Evolutionary conservation across 2,888 invertebrate genomes (phyloP).

Genomic region (Himalopsyche anomala): DNA sequence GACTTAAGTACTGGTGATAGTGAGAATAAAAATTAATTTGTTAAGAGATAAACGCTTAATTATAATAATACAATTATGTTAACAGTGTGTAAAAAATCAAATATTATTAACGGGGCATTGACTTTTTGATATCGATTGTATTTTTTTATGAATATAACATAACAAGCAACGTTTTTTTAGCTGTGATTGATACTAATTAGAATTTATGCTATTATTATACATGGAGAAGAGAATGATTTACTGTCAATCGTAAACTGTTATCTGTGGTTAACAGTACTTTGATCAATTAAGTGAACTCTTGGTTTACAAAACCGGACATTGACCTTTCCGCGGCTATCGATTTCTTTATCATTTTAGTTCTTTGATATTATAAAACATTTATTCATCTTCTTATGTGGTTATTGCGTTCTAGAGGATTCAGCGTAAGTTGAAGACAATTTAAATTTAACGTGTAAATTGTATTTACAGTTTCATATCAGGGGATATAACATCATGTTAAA

Average conservation of each 20-base stretch:
- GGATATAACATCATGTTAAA: too few relatives aligned
- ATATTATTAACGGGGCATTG: neutral
- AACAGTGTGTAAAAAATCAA: too few relatives aligned
- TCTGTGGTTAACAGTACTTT: slow-evolving; percentile 23
- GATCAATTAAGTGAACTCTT: neutral
- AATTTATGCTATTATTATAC: neutral
- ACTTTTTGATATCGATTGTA: neutral
- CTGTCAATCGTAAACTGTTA: slow-evolving; percentile 13
- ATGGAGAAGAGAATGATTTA: neutral
- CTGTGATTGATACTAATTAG: neutral
- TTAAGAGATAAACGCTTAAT: too few relatives aligned
- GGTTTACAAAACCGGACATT: slow-evolving; percentile 12
- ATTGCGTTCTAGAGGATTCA: too few relatives aligned
- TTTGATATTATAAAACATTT: neutral
- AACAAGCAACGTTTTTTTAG: neutral
- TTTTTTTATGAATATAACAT: neutral
- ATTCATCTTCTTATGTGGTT: neutral
- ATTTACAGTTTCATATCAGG: too few relatives aligned
- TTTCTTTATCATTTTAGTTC: neutral
- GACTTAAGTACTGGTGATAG: too few relatives aligned
- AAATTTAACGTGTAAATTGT: too few relatives aligned
- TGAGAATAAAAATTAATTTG: too few relatives aligned
- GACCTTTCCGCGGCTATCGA: neutral
- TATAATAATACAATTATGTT: too few relatives aligned
- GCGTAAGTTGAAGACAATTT: too few relatives aligned